Evolutionary conservation across 2,797 vertebrate species (phyloP).

Genomic region (Heliangelus exortis): DNA sequence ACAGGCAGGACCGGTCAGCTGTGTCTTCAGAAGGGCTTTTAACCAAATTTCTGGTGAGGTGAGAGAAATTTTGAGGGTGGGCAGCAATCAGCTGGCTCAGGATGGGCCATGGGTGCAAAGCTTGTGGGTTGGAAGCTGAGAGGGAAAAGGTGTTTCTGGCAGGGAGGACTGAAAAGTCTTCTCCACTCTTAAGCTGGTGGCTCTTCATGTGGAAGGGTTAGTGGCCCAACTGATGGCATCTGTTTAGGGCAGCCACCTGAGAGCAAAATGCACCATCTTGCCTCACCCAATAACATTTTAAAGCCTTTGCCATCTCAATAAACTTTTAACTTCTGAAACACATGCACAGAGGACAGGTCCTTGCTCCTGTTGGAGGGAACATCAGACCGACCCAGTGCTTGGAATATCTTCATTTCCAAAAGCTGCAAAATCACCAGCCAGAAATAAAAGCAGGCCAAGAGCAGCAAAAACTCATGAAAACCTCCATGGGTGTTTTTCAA

Average conservation of each 20-base stretch:
- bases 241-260: constrained; percentile 9
- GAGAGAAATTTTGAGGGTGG: neutral
- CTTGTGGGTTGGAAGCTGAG: neutral
- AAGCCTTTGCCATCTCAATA: neutral
- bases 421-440: neutral
- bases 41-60: neutral
- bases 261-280: neutral
- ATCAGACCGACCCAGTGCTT: neutral
- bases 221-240: neutral
- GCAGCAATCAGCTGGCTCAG: neutral
- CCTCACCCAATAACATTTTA: neutral
- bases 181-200: accelerated
- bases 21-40: neutral
- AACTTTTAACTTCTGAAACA: neutral
- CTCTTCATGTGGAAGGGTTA: neutral
- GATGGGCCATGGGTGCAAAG: constrained; percentile 55
- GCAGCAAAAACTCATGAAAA: neutral
- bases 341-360: neutral
- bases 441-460: neutral
- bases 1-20: neutral
- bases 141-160: constrained; percentile 71
- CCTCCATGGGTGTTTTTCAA: neutral
- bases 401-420: neutral
- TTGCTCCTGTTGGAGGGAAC: neutral
- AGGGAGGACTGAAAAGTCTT: neutral